phyloP scores from a whole-genome alignment of 2,113 vertebrate species.

The Nothobranchius furzeri region DNA sequence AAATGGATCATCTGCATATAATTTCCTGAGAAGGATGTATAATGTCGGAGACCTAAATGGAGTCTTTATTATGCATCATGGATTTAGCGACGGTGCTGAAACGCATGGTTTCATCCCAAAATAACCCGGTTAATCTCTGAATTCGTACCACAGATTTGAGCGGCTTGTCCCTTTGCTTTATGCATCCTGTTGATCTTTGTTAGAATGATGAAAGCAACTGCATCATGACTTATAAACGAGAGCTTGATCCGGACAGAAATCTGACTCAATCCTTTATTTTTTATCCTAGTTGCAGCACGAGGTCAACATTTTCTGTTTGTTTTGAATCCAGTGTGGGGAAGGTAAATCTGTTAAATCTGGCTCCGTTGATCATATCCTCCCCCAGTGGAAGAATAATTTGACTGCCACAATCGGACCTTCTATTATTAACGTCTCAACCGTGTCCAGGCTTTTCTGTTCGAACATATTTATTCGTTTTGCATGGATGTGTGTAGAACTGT shows the following conservation, averaged over 20 bases:
- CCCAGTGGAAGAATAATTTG: neutral
- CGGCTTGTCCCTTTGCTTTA: conserved; percentile 45
- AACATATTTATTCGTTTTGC: neutral
- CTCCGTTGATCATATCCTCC: neutral
- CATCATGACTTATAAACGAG: conserved; percentile 54
- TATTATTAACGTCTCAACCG: neutral
- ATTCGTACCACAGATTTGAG: conserved; percentile 63
- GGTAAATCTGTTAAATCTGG: neutral
- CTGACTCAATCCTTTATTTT: neutral
- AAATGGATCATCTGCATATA: conserved; percentile 1
- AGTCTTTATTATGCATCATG: conserved; percentile 41
- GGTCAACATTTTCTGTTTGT: neutral
- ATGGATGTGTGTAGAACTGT: neutral
- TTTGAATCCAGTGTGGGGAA: neutral
- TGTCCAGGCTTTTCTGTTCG: neutral
- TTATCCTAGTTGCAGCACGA: neutral
- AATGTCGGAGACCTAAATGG: conserved; percentile 34
- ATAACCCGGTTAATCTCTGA: conserved; percentile 65
- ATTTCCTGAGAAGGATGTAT: conserved; percentile 13
- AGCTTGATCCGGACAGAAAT: neutral
- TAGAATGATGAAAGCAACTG: conserved; percentile 58
- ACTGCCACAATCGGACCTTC: neutral
- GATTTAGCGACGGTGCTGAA: conserved; percentile 33
- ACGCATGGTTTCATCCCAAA: conserved; percentile 53
- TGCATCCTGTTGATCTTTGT: conserved; percentile 58